phyloP scores from a whole-genome alignment of 2,113 vertebrate genomes.

The Megaceryle torquata region DNA sequence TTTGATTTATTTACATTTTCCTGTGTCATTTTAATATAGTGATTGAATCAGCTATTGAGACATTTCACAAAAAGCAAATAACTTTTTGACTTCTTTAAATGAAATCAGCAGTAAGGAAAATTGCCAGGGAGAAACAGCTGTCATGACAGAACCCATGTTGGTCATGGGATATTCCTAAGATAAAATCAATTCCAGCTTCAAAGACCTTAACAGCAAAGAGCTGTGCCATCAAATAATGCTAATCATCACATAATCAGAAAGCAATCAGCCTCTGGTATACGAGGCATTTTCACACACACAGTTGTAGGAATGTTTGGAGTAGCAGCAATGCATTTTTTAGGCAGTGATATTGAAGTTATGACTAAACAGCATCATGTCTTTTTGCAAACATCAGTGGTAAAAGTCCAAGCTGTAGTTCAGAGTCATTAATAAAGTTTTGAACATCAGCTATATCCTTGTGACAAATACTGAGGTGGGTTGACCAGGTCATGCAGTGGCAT shows the following conservation, averaged over 20 bases:
- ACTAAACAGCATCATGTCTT: neutral
- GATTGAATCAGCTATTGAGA: constrained; percentile 4
- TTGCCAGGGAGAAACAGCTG: neutral
- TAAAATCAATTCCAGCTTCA: neutral
- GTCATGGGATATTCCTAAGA: neutral
- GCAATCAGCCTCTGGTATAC: neutral
- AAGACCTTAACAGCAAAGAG: neutral
- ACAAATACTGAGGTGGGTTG: neutral
- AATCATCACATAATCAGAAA: neutral
- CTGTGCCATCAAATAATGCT: neutral
- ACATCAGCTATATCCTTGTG: neutral
- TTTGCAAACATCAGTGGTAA: neutral
- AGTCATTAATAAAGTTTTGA: neutral
- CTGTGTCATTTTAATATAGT: neutral
- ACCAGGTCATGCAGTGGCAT: neutral
- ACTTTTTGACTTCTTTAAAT: neutral
- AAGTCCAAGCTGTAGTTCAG: neutral
- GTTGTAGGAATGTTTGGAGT: neutral
- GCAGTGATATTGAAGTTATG: neutral
- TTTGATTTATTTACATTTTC: constrained; percentile 36
- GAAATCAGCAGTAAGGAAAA: neutral
- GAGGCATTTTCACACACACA: neutral
- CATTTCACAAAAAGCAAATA: neutral
- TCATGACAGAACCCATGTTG: neutral
- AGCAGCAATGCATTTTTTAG: neutral